Percentiles rank a stretch among this genome's conserved stretches.
Conservation (phyloP, 2,113 vertebrate species). For the Heptranchias perlo region DNA sequence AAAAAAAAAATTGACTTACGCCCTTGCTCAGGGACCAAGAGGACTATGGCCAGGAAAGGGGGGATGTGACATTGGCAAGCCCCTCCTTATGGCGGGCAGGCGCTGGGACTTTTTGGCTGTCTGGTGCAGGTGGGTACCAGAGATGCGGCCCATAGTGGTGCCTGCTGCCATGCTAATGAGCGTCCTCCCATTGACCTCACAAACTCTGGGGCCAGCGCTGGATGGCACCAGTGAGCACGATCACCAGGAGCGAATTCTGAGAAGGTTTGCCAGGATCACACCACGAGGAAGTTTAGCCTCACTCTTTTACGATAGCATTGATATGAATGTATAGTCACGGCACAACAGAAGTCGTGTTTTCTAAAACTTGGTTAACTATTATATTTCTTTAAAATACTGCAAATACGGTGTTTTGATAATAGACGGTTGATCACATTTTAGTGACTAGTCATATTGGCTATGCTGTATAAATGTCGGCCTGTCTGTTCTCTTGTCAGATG, state of each 20-base stretch:
- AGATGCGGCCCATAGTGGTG: not conserved
- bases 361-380: too few relatives aligned
- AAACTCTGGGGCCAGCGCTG: not conserved
- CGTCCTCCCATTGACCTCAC: not conserved
- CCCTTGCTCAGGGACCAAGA: too few relatives aligned
- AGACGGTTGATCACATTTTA: too few relatives aligned
- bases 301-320: not conserved
- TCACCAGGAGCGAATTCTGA: not conserved
- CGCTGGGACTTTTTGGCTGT: too few relatives aligned
- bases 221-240: not conserved
- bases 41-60: too few relatives aligned
- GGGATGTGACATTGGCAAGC: too few relatives aligned
- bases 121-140: not conserved
- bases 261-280: not conserved
- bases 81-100: too few relatives aligned
- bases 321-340: not conserved
- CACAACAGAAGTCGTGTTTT: too few relatives aligned
- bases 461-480: not conserved
- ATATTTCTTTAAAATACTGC: too few relatives aligned
- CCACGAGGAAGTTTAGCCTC: not conserved
- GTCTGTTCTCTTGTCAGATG: not conserved
- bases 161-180: not conserved
- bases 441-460: too few relatives aligned
- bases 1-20: too few relatives aligned
- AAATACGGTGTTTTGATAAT: too few relatives aligned